Evolutionary conservation across 2,888 invertebrate genomes (phyloP).

Genomic region (Seira ritae): DNA sequence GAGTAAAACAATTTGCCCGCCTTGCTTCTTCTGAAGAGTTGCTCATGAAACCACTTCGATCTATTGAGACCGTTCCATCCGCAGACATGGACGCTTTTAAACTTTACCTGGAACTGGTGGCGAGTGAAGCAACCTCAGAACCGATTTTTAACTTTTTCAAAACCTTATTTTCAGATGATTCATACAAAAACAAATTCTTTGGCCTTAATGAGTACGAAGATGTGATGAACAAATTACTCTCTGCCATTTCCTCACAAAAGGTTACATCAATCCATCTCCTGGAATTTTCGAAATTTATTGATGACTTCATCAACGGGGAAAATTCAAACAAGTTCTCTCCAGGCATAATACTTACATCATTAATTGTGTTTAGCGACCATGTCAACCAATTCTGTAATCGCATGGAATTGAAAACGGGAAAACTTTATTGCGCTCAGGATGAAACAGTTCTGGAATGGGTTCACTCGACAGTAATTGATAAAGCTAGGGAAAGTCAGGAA

Average conservation of each 20-base stretch:
- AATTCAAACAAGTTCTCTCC: not conserved
- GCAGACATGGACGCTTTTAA: too few species aligned
- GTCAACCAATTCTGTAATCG: conserved; percentile 22
- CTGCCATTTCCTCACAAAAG: not conserved
- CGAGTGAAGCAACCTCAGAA: conserved; percentile 12
- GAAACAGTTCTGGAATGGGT: conserved; percentile 9
- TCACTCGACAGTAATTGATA: not conserved
- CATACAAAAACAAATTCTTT: not conserved
- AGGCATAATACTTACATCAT: not conserved
- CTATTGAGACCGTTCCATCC: too few species aligned
- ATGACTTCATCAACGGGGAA: not conserved
- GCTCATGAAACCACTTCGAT: too few species aligned
- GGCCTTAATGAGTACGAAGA: too few species aligned
- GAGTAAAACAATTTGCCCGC: too few species aligned
- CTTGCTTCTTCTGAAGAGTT: too few species aligned
- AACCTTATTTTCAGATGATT: not conserved
- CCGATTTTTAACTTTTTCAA: conserved; percentile 8
- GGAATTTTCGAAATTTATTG: conserved; percentile 27
- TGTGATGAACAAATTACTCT: not conserved
- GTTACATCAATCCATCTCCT: not conserved
- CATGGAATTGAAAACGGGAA: conserved; percentile 23
- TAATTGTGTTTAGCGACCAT: conserved; percentile 6
- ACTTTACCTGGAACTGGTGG: not conserved
- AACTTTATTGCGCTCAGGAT: conserved; percentile 17
- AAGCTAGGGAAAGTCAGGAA: not conserved